phyloP scores from a whole-genome alignment of 2,113 vertebrate genomes.

The Ictidomys tridecemlineatus region DNA sequence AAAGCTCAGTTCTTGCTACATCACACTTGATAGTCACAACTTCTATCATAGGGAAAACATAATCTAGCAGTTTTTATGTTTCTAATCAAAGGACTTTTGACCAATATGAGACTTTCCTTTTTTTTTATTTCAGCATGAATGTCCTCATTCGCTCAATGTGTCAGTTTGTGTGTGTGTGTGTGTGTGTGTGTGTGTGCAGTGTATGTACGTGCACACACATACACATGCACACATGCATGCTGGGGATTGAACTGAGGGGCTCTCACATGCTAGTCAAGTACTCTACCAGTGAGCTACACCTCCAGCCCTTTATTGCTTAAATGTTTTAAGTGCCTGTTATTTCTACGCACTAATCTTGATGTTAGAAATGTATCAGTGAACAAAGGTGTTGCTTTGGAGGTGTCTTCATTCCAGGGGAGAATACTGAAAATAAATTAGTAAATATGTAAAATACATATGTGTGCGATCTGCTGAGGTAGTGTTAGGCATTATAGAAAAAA shows the following conservation, averaged over 20 bases:
- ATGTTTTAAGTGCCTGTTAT: background rate
- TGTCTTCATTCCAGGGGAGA: background rate
- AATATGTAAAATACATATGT: background rate
- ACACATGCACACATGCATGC: too few relatives aligned
- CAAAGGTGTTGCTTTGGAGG: background rate
- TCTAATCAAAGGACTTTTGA: too few relatives aligned
- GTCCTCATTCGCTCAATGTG: too few relatives aligned
- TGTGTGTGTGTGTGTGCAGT: too few relatives aligned
- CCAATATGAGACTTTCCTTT: too few relatives aligned
- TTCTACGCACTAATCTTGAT: background rate
- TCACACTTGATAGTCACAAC: background rate
- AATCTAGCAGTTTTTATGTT: background rate
- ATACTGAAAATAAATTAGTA: conserved; percentile 6
- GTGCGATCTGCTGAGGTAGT: background rate
- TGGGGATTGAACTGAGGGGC: too few relatives aligned
- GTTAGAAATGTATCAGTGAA: background rate
- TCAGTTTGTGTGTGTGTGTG: too few relatives aligned
- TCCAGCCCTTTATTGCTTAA: background rate
- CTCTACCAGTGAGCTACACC: too few relatives aligned
- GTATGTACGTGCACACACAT: too few relatives aligned
- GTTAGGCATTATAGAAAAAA: background rate
- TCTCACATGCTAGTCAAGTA: background rate
- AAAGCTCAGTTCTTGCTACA: background rate
- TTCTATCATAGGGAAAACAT: background rate
- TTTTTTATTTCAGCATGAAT: too few relatives aligned